phyloP scores from a whole-genome alignment of 2,797 vertebrate genomes.

The Acipenser oxyrinchus region DNA sequence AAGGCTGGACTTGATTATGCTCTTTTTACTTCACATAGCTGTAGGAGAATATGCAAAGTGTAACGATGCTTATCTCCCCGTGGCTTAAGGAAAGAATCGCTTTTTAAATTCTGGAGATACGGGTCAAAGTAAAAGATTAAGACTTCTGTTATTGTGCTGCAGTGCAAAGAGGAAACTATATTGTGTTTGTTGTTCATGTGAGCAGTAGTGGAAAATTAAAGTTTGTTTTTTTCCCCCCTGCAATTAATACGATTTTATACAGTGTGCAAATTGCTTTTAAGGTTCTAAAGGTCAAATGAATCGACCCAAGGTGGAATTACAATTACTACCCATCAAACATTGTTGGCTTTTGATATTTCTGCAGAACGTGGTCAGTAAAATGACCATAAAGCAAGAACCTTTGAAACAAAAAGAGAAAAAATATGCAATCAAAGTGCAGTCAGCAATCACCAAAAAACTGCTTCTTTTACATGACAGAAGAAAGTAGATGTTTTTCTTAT shows the following conservation, averaged over 20 bases:
- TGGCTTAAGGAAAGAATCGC: slow-evolving; percentile 40
- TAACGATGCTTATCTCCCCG: slow-evolving; percentile 39
- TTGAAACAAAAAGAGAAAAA: slow-evolving; percentile 23
- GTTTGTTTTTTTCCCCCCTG: slow-evolving; percentile 47
- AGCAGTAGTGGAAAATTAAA: slow-evolving; percentile 32
- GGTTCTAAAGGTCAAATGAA: slow-evolving; percentile 69
- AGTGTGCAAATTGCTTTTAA: slow-evolving; percentile 69
- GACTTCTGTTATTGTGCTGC: slow-evolving; percentile 49
- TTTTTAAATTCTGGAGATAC: slow-evolving; percentile 27
- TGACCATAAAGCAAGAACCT: slow-evolving; percentile 52
- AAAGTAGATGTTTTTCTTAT: too few relatives aligned
- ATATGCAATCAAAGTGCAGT: too few relatives aligned
- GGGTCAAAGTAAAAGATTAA: slow-evolving; percentile 7
- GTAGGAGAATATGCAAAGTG: slow-evolving; percentile 25
- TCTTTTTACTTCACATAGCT: background rate
- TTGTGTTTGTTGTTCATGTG: slow-evolving; percentile 55
- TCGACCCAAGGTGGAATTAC: slow-evolving; percentile 61
- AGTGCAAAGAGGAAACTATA: slow-evolving; percentile 65
- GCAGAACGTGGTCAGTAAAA: slow-evolving; percentile 46
- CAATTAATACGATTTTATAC: slow-evolving; percentile 63
- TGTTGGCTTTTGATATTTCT: slow-evolving; percentile 39
- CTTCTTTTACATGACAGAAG: too few relatives aligned
- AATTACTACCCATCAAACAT: slow-evolving; percentile 55
- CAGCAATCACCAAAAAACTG: too few relatives aligned
- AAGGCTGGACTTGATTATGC: slow-evolving; percentile 9